These are phyloP conservation scores for Danio choprae DNA, from an alignment of 2,797 vertebrate genomes.

Conservation along the genomic window DNA sequence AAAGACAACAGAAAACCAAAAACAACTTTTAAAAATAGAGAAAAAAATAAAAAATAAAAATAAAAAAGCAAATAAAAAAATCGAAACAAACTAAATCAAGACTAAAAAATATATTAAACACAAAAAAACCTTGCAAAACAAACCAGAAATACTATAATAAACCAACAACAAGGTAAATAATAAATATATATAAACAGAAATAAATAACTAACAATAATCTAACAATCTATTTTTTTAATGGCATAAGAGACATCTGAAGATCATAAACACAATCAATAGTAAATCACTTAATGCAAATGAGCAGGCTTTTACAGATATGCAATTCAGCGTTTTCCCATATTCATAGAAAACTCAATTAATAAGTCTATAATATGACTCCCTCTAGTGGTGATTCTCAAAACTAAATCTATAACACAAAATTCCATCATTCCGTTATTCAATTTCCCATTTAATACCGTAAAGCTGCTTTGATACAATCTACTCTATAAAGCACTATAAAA, in stretches of 20 bases:
- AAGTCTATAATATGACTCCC: not conserved
- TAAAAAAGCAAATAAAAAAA: too few species aligned
- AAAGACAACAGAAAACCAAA: too few species aligned
- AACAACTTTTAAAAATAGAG: too few species aligned
- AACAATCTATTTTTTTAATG: not conserved
- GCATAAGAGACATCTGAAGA: not conserved
- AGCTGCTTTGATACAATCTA: too few species aligned
- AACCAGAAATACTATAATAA: not conserved
- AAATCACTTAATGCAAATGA: not conserved
- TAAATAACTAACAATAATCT: not conserved
- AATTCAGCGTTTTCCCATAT: not conserved
- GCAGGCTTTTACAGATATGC: not conserved
- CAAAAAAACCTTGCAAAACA: not conserved
- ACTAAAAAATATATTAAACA: too few species aligned
- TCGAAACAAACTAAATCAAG: too few species aligned
- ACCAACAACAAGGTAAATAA: not conserved
- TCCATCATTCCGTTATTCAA: too few species aligned
- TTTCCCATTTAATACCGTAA: too few species aligned
- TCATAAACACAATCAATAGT: not conserved
- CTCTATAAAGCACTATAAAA: too few species aligned
- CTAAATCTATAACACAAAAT: not conserved
- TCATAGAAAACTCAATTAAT: not conserved
- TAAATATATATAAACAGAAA: not conserved
- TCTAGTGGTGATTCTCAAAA: conserved; percentile 1
- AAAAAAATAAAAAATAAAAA: too few species aligned